A percentile compares a stretch with the other conserved stretches of the same genome.
Evolutionary conservation across 2,888 invertebrate genomes (phyloP).

Genomic region (Dolomedes plantarius): DNA sequence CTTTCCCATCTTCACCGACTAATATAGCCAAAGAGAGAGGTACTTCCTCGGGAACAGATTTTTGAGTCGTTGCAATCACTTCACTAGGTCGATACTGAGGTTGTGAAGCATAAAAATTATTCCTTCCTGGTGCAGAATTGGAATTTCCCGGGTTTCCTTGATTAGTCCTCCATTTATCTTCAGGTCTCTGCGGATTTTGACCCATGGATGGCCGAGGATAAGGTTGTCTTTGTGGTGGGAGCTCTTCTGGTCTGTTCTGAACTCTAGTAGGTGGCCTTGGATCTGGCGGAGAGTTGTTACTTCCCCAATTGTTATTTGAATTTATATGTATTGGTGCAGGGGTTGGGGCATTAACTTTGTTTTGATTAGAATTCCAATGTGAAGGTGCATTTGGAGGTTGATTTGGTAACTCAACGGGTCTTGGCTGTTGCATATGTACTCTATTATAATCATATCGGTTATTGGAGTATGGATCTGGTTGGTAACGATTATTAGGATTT

Average conservation of each 20-base stretch:
- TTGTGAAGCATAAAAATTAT: slow-evolving; percentile 58
- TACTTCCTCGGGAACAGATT: slow-evolving; percentile 73
- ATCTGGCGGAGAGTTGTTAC: slow-evolving; percentile 26
- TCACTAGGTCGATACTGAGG: slow-evolving; percentile 58
- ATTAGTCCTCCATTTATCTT: slow-evolving; percentile 42
- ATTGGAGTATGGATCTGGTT: neutral
- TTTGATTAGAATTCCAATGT: slow-evolving; percentile 38
- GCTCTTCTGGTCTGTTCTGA: slow-evolving; percentile 30
- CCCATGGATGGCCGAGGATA: slow-evolving; percentile 30
- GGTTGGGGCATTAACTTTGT: slow-evolving; percentile 25
- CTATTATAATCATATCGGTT: slow-evolving; percentile 57
- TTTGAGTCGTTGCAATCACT: slow-evolving; percentile 63
- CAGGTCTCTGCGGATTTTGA: slow-evolving; percentile 29
- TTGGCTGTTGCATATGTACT: slow-evolving; percentile 22
- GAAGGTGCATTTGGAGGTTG: slow-evolving; percentile 17
- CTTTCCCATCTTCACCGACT: slow-evolving; percentile 73
- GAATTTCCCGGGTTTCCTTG: slow-evolving; percentile 22
- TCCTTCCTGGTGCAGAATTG: slow-evolving; percentile 52
- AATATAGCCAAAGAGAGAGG: slow-evolving; percentile 74
- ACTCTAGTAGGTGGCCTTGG: slow-evolving; percentile 22
- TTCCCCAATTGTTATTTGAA: slow-evolving; percentile 18
- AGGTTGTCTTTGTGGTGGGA: slow-evolving; percentile 21
- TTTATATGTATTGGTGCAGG: slow-evolving; percentile 19
- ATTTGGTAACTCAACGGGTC: slow-evolving; percentile 40
- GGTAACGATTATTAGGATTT: slow-evolving; percentile 16